Conservation (phyloP, 2,888 invertebrate genomes). For the Panzeria rudis region DNA sequence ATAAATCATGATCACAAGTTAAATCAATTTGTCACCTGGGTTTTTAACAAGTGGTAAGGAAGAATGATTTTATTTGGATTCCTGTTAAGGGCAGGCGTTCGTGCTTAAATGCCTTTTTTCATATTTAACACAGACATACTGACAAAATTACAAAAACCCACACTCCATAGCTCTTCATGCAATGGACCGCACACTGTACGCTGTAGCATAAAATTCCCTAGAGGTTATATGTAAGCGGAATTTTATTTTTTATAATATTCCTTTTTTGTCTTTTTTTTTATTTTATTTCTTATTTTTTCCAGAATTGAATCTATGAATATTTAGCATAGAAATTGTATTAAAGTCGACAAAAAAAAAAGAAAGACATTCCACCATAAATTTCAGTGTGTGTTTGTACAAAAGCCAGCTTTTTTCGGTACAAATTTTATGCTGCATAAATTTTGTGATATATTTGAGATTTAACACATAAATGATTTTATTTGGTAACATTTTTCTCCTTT, state of each 20-base stretch:
- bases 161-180: constrained; percentile 44
- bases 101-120: constrained; percentile 69
- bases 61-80: constrained; percentile 69
- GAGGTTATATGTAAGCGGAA: constrained; percentile 49
- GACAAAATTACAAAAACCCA: constrained; percentile 22
- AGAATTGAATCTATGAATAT: constrained; percentile 66
- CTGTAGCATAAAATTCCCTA: constrained; percentile 42
- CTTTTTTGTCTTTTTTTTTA: constrained; percentile 17
- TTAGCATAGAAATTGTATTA: constrained; percentile 70
- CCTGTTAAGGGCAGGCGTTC: constrained; percentile 61
- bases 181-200: constrained; percentile 42
- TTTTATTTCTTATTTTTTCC: constrained; percentile 27
- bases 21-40: constrained; percentile 17
- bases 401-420: constrained; percentile 20
- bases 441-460: constrained; percentile 72
- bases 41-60: constrained; percentile 36
- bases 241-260: constrained; percentile 52
- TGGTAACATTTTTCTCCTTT: constrained; percentile 47
- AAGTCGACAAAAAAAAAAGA: constrained; percentile 48
- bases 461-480: constrained; percentile 73
- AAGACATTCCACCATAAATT: neutral
- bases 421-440: constrained; percentile 73
- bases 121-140: constrained; percentile 43
- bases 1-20: neutral
- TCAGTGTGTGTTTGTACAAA: neutral